Percentiles rank a stretch among this genome's conserved stretches.
These are phyloP conservation scores for Euclidia mi DNA, from an alignment of 2,888 invertebrate genomes.

Conservation along the genomic window DNA sequence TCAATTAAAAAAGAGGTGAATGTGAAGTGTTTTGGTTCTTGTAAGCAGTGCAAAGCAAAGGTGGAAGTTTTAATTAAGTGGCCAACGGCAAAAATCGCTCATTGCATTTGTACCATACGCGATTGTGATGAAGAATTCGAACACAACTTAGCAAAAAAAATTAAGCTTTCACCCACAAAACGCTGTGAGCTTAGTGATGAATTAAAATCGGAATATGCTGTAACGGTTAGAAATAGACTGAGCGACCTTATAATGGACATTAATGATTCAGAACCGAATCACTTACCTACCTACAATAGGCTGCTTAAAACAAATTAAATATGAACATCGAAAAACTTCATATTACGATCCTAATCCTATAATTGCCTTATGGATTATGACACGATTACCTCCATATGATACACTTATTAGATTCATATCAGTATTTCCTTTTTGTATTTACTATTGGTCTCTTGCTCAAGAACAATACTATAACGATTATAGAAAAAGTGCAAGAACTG, in stretches of 20 bases:
- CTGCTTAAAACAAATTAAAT: constrained; percentile 13
- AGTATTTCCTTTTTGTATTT: constrained; percentile 9
- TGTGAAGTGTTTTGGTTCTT: too few species aligned
- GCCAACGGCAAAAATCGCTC: too few species aligned
- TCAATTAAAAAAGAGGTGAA: too few species aligned
- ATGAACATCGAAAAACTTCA: background rate
- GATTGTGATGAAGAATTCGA: constrained; percentile 6
- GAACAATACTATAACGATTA: constrained; percentile 16
- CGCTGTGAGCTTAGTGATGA: constrained; percentile 6
- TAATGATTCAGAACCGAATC: constrained; percentile 11
- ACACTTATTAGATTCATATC: background rate
- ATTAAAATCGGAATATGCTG: background rate
- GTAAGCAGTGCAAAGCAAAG: too few species aligned
- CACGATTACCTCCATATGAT: too few species aligned
- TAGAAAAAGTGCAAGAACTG: constrained; percentile 10
- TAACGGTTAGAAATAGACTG: too few species aligned
- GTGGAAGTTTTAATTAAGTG: too few species aligned
- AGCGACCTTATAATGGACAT: too few species aligned
- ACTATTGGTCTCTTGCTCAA: constrained; percentile 20
- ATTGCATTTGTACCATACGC: too few species aligned
- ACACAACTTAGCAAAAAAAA: background rate
- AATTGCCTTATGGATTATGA: too few species aligned
- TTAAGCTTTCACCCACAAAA: constrained; percentile 9
- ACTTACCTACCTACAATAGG: constrained; percentile 13
- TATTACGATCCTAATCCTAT: constrained; percentile 11